Evolutionary conservation across 2,888 invertebrate genomes (phyloP), one percentile per base, ranked within the genome.

Genomic region (Sinotaia quadrata): DNA sequence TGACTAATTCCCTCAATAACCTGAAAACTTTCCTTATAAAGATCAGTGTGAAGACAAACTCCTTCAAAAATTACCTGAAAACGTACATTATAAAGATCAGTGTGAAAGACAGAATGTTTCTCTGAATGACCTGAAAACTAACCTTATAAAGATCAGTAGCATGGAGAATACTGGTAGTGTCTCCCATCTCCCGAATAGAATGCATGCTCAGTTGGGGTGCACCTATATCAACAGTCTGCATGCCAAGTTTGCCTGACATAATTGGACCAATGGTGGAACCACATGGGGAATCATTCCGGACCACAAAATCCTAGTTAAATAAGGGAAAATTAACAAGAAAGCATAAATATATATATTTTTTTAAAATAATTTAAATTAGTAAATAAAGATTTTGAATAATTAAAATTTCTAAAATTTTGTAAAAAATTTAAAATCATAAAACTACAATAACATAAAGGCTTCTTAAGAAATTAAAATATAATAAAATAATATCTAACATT

Each of bases 261-360:
- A 90, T 89, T n/a, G 90, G 90, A 4, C 90, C 90, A 41, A 90
- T 89, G 24, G 90, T 90, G n/a, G 88, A 88, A 24, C 90, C 90
- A 79, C 90, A 90, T 2, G 88, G 85, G 0, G 87, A 86, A 75
- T 90, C 90, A 77, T 90, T 90, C 52, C 88, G 84, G 51, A 90
- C 89, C 7, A 89, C 88, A 78, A 90, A 86, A 73, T 90, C 89
- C 89, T 90, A 79, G 33, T 78, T 71, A n/a, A n/a, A n/a, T n/a
- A n/a, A n/a, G n/a, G n/a, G n/a, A n/a, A n/a, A n/a, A n/a, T n/a
- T n/a, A n/a, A n/a, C n/a, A n/a, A n/a, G n/a, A n/a, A n/a, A n/a
- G n/a, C n/a, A n/a, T n/a, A n/a, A n/a, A n/a, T n/a, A n/a, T n/a
- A n/a, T n/a, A n/a, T n/a, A n/a, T n/a, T n/a, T n/a, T n/a, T n/a